Evolutionary conservation across 2,888 invertebrate genomes (phyloP), one percentile per base, ranked within the genome.

Genomic region (Heliconius hortense): DNA sequence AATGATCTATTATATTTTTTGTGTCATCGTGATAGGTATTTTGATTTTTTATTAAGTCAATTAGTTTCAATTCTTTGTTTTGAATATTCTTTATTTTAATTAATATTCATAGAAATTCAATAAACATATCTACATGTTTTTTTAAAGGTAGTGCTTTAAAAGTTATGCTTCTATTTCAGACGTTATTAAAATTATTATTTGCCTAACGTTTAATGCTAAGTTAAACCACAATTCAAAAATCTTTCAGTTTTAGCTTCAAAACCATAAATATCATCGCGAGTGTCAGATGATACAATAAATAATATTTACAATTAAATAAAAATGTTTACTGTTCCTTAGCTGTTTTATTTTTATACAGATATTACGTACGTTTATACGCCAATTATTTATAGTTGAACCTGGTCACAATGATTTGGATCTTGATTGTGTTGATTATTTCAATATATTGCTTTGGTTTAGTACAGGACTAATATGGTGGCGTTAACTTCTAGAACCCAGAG

Each of bases 301-400:
- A 89, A 90, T 93, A 93, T 93, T 93, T 92, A 92, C 92, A 93
- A 91, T 92, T 92, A 92, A 92, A 80, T 79, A 78, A 78, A 79
- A 91, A 93, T 92, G 93, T 93, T 93, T 93, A 93, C 92, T 93
- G 93, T 93, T 93, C 83, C 82, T 85, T 85, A 83, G 85, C 76
- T 86, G 76, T 92, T 90, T 92, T 83, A 89, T 90, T 91, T 84
- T 59, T 72, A 4, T 59, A 62, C 11, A 31, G 4, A 21, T 56
- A 56, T 56, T 10, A 56, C n/a, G 53, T n/a, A 56, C n/a, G n/a
- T 21, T n/a, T 56, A 56, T 56, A 10, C 21, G 21, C 53, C n/a
- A 56, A 56, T 56, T 21, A 56, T 21, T n/a, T 56, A n/a, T 10
- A 56, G 53, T 8, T n/a, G 10, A 56, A n/a, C 53, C 10, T n/a